phyloP scores from a whole-genome alignment of 2,797 vertebrate species.

The Clarias pachynema region DNA sequence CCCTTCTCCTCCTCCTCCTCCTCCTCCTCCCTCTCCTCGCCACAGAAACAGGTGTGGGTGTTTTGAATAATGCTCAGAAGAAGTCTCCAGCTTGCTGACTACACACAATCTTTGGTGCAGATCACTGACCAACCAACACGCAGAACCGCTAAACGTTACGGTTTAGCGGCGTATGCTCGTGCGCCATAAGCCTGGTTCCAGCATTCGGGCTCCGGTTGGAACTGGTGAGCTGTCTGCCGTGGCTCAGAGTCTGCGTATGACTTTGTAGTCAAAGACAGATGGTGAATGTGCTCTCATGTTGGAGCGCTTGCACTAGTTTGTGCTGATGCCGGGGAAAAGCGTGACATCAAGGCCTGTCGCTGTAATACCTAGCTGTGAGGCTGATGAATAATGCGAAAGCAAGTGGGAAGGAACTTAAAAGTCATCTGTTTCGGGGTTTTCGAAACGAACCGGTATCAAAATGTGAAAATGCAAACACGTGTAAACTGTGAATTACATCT shows the following conservation, averaged over 20 bases:
- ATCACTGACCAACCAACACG: constrained; percentile 56
- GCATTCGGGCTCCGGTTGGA: constrained; percentile 31
- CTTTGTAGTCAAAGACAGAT: constrained; percentile 64
- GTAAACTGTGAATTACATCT: not conserved
- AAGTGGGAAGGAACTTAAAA: constrained; percentile 49
- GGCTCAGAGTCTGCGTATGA: constrained; percentile 56
- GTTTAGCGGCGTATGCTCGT: constrained; percentile 16
- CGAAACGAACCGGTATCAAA: constrained; percentile 39
- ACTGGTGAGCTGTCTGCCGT: constrained; percentile 48
- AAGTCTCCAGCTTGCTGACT: constrained; percentile 58
- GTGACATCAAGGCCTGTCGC: constrained; percentile 56
- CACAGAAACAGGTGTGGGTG: constrained; percentile 53
- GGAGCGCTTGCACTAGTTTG: constrained; percentile 50
- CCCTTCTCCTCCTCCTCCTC: not conserved
- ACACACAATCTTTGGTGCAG: constrained; percentile 53
- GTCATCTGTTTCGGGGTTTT: constrained; percentile 28
- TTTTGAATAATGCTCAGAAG: constrained; percentile 56
- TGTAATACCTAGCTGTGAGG: constrained; percentile 51
- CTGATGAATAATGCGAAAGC: constrained; percentile 59
- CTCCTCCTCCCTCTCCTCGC: constrained; percentile 6
- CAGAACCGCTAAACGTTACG: constrained; percentile 34
- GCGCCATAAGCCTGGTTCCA: constrained; percentile 23
- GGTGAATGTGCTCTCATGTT: constrained; percentile 57
- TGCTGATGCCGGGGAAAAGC: constrained; percentile 62
- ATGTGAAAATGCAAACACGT: constrained; percentile 4